Base-by-base conservation (phyloP, 2,888 invertebrate genomes). In the Aphelenchoides bicaudatus region DNA sequence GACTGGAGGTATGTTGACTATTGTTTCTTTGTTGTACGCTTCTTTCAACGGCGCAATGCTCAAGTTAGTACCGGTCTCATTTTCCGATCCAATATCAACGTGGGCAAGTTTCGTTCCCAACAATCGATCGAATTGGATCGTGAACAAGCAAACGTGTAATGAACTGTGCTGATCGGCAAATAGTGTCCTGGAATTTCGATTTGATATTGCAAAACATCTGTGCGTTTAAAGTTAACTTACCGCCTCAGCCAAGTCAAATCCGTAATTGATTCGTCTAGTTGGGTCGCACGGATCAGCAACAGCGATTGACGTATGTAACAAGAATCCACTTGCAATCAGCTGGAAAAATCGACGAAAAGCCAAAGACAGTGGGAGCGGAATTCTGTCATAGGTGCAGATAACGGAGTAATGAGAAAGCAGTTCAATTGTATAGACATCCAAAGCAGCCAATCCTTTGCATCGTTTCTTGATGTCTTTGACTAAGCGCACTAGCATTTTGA, bases 371-470 rank as follows among this genome's bases (percentile, higher is more conserved):
- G 92, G 88, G 61, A 96, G 80, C 0, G 93, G 91, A 82, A 92
- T 91, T 13, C 93, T 82, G 56, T 88, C 67, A 19, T 65, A 63
- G 2, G 70, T 69, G 43, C 67, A 58, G 46, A 93, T 90, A 67
- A 94, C 90, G 13, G 6, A 39, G 37, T 6, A 52, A 34, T 27
- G 52, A n/a, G 8, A 46, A 70, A 96, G 84, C 39, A 96, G 84
- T 82, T 96, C 94, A 31, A 96, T 82, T 87, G 93, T 90, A 96
- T 96, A 98, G 0, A 93, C 90, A 1, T 90, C 90, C 6, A 98
- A 84, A 1, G 91, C 88, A 61, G 89, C 86, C 60, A 96, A 86
- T 0, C 93, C 93, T 63, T 88, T 86, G 82, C 91, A 94, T 16
- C 96, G 86, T 53, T 86, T 86, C 71, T 89, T 86, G 74, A 96